Evolutionary conservation across 2,888 invertebrate genomes (phyloP).

Genomic region (Latrodectus hesperus): DNA sequence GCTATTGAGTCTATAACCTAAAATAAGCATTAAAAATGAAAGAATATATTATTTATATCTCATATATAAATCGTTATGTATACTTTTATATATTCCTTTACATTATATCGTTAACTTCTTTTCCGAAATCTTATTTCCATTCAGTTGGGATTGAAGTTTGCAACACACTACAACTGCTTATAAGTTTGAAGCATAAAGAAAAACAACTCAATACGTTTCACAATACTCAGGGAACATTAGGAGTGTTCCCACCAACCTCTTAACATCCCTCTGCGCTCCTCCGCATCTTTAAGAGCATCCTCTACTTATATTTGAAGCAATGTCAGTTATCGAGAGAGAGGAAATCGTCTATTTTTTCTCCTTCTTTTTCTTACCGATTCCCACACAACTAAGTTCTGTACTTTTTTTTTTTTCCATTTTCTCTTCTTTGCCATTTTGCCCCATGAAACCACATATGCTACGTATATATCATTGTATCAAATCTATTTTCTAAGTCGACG

Average conservation of each 20-base stretch:
- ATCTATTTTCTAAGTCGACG: slow-evolving; percentile 18
- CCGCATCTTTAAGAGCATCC: slow-evolving; percentile 34
- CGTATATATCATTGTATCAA: slow-evolving; percentile 37
- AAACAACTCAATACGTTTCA: slow-evolving; percentile 45
- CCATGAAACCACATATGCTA: slow-evolving; percentile 21
- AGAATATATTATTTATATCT: no score
- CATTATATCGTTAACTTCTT: no score
- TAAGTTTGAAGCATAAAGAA: background rate
- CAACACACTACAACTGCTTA: no score
- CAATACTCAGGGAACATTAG: slow-evolving; percentile 39
- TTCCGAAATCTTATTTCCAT: no score
- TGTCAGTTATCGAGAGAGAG: slow-evolving; percentile 62
- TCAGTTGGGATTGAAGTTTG: no score
- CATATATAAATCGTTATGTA: no score
- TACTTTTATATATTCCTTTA: no score
- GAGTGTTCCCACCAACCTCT: slow-evolving; percentile 64
- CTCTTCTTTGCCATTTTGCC: slow-evolving; percentile 35
- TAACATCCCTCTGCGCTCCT: slow-evolving; percentile 41
- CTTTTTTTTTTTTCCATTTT: slow-evolving; percentile 10
- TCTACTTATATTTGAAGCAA: slow-evolving; percentile 36
- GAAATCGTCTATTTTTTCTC: slow-evolving; percentile 14
- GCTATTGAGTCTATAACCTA: no score
- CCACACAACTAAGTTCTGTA: slow-evolving; percentile 24
- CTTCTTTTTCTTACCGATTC: background rate
- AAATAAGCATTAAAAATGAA: no score